phyloP scores from a whole-genome alignment of 2,888 invertebrate species.

The Noctua janthe region DNA sequence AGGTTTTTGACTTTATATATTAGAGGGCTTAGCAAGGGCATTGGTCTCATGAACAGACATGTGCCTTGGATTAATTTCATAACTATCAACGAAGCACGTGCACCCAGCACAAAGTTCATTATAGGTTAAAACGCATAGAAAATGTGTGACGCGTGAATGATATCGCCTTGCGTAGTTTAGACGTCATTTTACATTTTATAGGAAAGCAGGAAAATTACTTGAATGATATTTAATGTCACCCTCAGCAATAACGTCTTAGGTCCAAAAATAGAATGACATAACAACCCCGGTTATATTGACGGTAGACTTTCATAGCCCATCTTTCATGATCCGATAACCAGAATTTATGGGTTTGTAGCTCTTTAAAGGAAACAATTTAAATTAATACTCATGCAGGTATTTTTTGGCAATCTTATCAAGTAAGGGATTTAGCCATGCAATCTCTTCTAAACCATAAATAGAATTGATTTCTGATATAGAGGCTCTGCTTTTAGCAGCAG shows the following conservation, averaged over 20 bases:
- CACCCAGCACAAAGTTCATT: constrained; percentile 24
- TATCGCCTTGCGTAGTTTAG: constrained; percentile 20
- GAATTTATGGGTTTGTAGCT: not conserved
- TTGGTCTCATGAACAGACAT: constrained; percentile 23
- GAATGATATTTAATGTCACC: constrained; percentile 42
- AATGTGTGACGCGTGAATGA: constrained; percentile 30
- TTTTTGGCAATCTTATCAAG: not conserved
- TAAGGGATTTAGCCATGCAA: not conserved
- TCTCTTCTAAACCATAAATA: not conserved
- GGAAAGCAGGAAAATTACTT: constrained; percentile 30
- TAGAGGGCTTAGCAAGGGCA: constrained; percentile 1
- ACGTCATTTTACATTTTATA: constrained; percentile 15
- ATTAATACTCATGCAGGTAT: not conserved
- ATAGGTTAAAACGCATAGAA: constrained; percentile 42
- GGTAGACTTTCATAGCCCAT: not conserved
- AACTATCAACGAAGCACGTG: constrained; percentile 12
- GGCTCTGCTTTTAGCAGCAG: not conserved
- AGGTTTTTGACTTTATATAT: not conserved
- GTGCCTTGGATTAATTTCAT: constrained; percentile 11
- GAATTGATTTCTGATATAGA: not conserved
- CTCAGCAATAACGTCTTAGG: constrained; percentile 28
- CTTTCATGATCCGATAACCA: constrained; percentile 6
- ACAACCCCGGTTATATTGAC: not conserved
- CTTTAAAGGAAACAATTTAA: not conserved
- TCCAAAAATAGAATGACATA: constrained; percentile 17